Evolutionary conservation across 2,113 vertebrate species (phyloP).

Genomic region (Fulica atra): DNA sequence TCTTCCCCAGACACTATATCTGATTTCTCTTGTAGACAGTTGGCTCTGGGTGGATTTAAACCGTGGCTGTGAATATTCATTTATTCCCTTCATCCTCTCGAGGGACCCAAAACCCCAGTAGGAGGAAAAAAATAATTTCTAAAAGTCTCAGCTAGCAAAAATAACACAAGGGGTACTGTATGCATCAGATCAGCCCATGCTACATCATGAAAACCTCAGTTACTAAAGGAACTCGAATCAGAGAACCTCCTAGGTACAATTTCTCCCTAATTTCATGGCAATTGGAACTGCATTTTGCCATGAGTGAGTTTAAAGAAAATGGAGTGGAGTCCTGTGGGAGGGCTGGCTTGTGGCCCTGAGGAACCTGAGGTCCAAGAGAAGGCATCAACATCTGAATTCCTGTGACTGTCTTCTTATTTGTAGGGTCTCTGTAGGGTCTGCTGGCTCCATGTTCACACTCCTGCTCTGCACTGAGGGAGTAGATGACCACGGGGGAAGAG

Average conservation of each 20-base stretch:
- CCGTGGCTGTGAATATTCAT: not conserved
- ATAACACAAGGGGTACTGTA: not conserved
- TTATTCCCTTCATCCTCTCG: not conserved
- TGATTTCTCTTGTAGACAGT: not conserved
- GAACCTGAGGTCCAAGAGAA: not conserved
- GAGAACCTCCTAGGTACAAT: too few species aligned
- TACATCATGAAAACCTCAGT: not conserved
- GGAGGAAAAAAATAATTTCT: not conserved
- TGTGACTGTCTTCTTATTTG: too few species aligned
- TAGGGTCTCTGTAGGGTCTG: not conserved
- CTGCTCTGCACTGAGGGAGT: not conserved
- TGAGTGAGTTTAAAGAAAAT: not conserved
- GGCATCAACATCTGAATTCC: accelerated
- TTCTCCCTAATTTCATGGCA: not conserved
- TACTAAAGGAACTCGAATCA: not conserved
- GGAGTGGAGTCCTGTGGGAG: accelerated
- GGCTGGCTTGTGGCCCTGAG: not conserved
- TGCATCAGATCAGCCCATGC: not conserved
- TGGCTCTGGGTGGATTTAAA: not conserved
- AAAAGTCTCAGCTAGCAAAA: not conserved
- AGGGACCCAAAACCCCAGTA: not conserved
- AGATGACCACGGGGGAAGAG: not conserved
- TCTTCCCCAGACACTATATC: not conserved
- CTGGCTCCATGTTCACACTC: not conserved
- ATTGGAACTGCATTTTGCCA: not conserved